A percentile compares a stretch with the other conserved stretches of the same genome.
These are phyloP conservation scores for Cyanoderma ruficeps DNA, from an alignment of 2,113 vertebrate species.

Conservation along the genomic window DNA sequence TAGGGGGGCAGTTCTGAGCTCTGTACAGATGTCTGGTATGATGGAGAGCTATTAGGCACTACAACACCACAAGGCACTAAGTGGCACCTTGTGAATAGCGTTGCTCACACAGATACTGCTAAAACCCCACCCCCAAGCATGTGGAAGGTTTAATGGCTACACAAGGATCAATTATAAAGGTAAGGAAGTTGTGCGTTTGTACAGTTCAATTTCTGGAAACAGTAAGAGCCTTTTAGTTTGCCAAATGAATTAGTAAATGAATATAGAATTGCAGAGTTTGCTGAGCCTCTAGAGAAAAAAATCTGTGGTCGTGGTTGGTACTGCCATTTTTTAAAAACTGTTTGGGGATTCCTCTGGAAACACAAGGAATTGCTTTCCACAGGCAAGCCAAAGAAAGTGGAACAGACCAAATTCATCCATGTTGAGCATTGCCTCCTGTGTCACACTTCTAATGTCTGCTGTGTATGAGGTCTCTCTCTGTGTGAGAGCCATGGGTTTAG, in stretches of 20 bases:
- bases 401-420: neutral
- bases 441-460: neutral
- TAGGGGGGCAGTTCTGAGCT: neutral
- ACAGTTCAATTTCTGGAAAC: neutral
- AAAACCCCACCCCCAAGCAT: accelerated
- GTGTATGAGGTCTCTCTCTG: neutral
- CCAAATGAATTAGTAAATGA: slow-evolving; percentile 2
- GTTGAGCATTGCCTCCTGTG: neutral
- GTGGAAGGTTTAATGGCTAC: neutral
- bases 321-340: neutral
- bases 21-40: neutral
- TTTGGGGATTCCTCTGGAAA: neutral
- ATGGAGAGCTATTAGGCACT: neutral
- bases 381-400: neutral
- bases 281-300: neutral
- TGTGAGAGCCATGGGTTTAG: neutral
- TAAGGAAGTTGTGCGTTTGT: neutral
- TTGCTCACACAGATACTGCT: neutral
- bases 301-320: neutral
- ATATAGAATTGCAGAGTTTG: neutral
- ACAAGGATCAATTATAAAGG: neutral
- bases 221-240: neutral
- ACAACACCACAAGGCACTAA: neutral
- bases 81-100: neutral
- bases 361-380: neutral